Evolutionary conservation across 1,140 invertebrate species (phyloP), one percentile per base, ranked within the genome.

Genomic region (Drosophila miranda): DNA sequence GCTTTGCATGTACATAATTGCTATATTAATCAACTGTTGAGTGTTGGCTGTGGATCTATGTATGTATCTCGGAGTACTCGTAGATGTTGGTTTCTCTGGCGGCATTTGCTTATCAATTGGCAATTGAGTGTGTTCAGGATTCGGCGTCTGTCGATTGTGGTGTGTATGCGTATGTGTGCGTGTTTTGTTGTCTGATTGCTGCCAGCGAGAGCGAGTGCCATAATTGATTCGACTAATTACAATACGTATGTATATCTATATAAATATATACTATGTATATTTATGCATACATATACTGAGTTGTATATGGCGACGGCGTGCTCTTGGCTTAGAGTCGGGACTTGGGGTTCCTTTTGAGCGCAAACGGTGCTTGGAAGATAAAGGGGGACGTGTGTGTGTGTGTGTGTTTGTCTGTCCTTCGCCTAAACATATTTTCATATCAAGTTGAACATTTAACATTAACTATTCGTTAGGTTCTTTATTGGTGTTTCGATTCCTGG

Each of bases 341-440:
- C 54, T 72, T 30, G 50, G 68, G 51, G 43, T 68, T 42, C 57
- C 50, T 73, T 74, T 84, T 86, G 81, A 86, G 81, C 81, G 69
- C 71, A 75, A 86, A 84, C 62, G 78, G 82, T 86, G 82, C 82
- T 78, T 86, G 82, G 82, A 86, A 86, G 82, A 87, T 64, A 87
- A 86, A 86, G 81, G 71, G 83, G 74, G 78, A 74, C 77, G 66
- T 75, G 69, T 82, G 30, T 69, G 49, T 26, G n/a, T 26, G 23
- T 26, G 71, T 75, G 69, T 82, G 28, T 69, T 45, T 5, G 5
- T 26, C 1, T 19, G 3, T 58, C 53, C 19, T 34, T 51, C 51
- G 51, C 63, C 44, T 68, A 66, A 69, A 68, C 66, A 68, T 69
- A 68, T 13, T 13, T 48, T 66, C 44, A 56, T 68, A 69, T 69